These are phyloP conservation scores for Xenotilapia longispinis DNA, from an alignment of 2,113 vertebrate species.

Conservation along the genomic window DNA sequence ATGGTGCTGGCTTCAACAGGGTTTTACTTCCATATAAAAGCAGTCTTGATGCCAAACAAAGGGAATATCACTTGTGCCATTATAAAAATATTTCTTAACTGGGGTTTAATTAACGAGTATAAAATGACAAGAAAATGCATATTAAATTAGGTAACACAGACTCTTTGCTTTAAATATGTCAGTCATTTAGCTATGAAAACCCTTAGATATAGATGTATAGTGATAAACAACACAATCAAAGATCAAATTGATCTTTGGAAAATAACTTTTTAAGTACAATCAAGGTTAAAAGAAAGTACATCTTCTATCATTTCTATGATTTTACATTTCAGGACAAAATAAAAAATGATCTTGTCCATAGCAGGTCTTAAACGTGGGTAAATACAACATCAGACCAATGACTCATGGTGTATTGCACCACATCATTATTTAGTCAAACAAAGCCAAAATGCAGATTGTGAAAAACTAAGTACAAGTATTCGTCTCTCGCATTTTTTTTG, in stretches of 20 bases:
- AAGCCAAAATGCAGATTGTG: not conserved
- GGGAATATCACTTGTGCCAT: not conserved
- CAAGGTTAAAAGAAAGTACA: not conserved
- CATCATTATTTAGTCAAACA: not conserved
- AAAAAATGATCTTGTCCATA: not conserved
- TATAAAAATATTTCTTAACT: not conserved
- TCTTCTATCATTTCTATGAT: not conserved
- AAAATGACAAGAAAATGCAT: not conserved
- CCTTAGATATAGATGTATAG: not conserved
- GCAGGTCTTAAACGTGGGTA: not conserved
- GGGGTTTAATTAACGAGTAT: not conserved
- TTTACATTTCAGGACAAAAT: not conserved
- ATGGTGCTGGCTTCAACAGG: not conserved
- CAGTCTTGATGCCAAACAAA: not conserved
- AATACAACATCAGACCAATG: not conserved
- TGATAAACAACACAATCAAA: not conserved
- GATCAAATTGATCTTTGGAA: not conserved
- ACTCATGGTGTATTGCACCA: not conserved
- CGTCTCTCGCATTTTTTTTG: accelerated
- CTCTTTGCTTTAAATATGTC: not conserved
- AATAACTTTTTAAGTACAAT: not conserved
- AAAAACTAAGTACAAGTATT: not conserved
- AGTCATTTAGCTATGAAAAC: not conserved
- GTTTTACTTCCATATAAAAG: not conserved
- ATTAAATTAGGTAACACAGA: not conserved